Percentiles rank a stretch among this genome's conserved stretches.
These are phyloP conservation scores for Mastomys coucha DNA, from an alignment of 2,113 vertebrate genomes.

Conservation along the genomic window DNA sequence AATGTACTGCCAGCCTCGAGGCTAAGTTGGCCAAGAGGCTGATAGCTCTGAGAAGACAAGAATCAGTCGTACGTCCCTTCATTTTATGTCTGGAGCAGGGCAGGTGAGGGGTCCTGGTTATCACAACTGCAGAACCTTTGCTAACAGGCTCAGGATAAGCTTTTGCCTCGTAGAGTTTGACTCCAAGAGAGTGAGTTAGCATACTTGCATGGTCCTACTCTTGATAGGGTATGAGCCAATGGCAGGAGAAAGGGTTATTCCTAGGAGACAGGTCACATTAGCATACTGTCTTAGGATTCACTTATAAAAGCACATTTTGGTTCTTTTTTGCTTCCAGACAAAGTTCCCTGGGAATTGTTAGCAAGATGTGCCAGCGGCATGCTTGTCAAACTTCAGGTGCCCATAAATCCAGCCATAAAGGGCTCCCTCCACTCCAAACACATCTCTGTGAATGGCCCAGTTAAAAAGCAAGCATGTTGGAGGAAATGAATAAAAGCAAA, in stretches of 20 bases:
- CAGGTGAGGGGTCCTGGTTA: neutral
- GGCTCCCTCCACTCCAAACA: neutral
- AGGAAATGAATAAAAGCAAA: conserved; percentile 23
- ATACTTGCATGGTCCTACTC: neutral
- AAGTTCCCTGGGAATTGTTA: neutral
- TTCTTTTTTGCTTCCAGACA: neutral
- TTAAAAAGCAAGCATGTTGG: neutral
- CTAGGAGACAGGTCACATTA: neutral
- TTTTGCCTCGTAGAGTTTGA: neutral
- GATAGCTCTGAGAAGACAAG: neutral
- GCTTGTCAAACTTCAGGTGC: neutral
- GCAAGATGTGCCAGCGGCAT: neutral
- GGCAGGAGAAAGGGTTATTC: neutral
- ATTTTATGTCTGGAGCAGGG: neutral
- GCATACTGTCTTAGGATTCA: conserved; percentile 2
- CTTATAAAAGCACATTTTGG: neutral
- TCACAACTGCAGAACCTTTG: neutral
- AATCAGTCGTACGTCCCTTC: neutral
- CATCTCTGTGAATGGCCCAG: neutral
- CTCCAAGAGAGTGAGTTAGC: neutral
- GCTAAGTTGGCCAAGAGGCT: neutral
- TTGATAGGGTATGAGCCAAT: neutral
- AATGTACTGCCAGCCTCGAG: neutral
- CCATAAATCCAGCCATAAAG: neutral
- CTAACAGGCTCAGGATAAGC: neutral